Conservation (phyloP, 2,113 vertebrate genomes). For the Tychaedon coryphoeus region DNA sequence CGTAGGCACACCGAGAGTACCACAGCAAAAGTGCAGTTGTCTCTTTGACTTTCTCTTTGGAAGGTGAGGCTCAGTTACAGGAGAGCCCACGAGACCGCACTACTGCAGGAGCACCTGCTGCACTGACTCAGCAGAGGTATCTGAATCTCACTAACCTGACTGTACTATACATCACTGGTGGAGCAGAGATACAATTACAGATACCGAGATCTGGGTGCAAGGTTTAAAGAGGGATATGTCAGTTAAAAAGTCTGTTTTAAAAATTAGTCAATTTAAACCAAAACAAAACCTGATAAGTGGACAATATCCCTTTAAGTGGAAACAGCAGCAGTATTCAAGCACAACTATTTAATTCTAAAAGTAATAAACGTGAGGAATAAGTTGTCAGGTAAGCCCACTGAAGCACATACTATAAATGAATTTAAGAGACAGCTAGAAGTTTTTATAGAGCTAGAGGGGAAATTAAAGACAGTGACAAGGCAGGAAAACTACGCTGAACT, state of each 20-base stretch:
- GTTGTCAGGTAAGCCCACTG: constrained; percentile 59
- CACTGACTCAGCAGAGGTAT: not conserved
- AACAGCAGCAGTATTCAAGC: constrained; percentile 30
- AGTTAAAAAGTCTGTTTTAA: not conserved
- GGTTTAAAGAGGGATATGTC: not conserved
- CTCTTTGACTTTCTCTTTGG: not conserved
- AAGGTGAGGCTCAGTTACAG: not conserved
- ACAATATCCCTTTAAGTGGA: constrained; percentile 35
- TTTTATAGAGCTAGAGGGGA: constrained; percentile 52
- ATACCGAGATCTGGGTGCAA: not conserved
- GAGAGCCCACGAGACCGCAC: not conserved
- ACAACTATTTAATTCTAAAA: constrained; percentile 53
- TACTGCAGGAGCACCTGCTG: not conserved
- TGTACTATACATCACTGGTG: not conserved
- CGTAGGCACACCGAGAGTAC: no score
- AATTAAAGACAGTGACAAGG: constrained; percentile 55
- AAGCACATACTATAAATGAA: constrained; percentile 63
- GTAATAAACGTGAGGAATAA: constrained; percentile 61
- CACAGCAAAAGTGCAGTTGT: rapidly evolving
- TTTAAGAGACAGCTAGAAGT: constrained; percentile 49
- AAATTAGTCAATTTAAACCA: constrained; percentile 42
- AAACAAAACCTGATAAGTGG: constrained; percentile 21
- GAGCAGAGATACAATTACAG: constrained; percentile 40
- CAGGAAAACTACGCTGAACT: not conserved
- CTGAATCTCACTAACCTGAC: not conserved